These are phyloP conservation scores for Oreochromis spilurus DNA, from an alignment of 2,113 vertebrate species.

Conservation along the genomic window DNA sequence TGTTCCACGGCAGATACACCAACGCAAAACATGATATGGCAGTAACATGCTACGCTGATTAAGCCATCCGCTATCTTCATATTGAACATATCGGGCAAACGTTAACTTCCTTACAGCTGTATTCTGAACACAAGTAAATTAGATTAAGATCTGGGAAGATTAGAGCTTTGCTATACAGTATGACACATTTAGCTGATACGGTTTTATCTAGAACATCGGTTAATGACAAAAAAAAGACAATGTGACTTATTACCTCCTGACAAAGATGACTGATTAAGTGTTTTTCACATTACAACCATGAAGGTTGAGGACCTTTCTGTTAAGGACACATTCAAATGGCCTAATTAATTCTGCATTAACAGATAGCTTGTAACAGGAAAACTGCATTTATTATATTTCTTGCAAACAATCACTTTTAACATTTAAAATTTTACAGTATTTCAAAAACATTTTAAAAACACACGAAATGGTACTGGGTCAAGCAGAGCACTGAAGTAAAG, in stretches of 20 bases:
- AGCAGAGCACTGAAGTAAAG: neutral
- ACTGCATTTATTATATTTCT: neutral
- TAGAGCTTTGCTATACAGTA: neutral
- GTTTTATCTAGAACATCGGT: conserved; percentile 21
- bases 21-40: neutral
- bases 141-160: conserved; percentile 39
- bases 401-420: neutral
- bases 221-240: conserved; percentile 29
- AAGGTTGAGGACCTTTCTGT: neutral
- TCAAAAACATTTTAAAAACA: neutral
- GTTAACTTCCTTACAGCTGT: neutral
- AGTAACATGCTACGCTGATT: neutral
- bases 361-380: neutral
- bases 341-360: neutral
- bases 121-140: conserved; percentile 10
- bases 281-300: neutral
- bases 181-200: conserved; percentile 10
- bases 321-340: neutral
- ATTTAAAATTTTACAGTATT: neutral
- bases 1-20: neutral
- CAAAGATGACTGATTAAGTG: neutral
- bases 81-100: neutral
- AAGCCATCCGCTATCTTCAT: conserved; percentile 1
- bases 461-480: neutral
- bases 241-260: neutral